A percentile compares a stretch with the other conserved stretches of the same genome.
Evolutionary conservation across 2,113 vertebrate genomes (phyloP).

Genomic region (Macquaria ambigua): DNA sequence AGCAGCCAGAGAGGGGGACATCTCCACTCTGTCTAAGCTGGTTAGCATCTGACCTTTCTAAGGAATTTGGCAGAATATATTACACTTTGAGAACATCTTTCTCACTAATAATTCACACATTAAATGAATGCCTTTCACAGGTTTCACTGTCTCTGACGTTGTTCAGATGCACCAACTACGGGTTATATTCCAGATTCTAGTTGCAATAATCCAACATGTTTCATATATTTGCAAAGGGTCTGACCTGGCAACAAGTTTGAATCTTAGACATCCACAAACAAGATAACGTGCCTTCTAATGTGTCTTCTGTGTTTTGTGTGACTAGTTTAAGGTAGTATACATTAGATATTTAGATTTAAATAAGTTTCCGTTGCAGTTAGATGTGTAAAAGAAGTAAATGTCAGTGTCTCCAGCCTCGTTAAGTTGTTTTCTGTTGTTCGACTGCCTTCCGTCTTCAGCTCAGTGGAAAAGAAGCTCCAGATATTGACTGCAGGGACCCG

Average conservation of each 20-base stretch:
- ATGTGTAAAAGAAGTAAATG: background rate
- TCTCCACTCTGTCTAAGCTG: slow-evolving; percentile 85
- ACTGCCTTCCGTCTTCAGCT: slow-evolving; percentile 79
- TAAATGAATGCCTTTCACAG: background rate
- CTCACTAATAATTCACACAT: background rate
- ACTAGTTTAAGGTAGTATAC: background rate
- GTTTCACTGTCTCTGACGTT: background rate
- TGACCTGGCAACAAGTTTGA: too few species aligned
- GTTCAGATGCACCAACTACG: background rate
- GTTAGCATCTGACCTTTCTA: slow-evolving; percentile 77
- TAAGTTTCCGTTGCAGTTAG: background rate
- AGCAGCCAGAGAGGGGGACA: slow-evolving; percentile 90
- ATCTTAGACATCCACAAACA: background rate
- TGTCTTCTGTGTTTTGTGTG: background rate
- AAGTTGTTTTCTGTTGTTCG: background rate
- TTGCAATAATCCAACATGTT: background rate
- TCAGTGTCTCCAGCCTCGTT: background rate
- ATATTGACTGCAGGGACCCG: slow-evolving; percentile 91
- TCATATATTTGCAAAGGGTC: background rate
- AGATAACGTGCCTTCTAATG: too few species aligned
- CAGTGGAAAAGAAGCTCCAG: slow-evolving; percentile 85
- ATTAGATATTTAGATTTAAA: background rate
- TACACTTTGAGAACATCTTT: background rate
- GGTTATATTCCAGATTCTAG: background rate
- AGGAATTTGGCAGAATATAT: slow-evolving; percentile 7